phyloP scores from a whole-genome alignment of 2,888 invertebrate genomes.

The Notodonta dromedarius region DNA sequence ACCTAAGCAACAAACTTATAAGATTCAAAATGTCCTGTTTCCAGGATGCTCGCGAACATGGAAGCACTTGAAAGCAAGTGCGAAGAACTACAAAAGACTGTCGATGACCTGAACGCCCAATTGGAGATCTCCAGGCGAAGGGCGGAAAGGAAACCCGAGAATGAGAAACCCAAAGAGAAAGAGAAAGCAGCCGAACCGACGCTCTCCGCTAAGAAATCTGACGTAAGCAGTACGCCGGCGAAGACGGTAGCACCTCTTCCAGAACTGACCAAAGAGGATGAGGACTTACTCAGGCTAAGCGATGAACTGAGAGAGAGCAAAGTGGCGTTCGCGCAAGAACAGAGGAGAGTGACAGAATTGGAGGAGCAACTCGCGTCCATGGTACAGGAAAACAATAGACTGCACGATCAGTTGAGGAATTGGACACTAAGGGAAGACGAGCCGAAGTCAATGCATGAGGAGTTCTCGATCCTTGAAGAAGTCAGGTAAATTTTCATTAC shows the following conservation, averaged over 20 bases:
- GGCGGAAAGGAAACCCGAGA: slow-evolving; percentile 80
- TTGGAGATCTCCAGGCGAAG: slow-evolving; percentile 85
- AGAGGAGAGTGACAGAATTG: slow-evolving; percentile 88
- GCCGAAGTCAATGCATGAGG: slow-evolving; percentile 92
- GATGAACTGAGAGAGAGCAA: slow-evolving; percentile 89
- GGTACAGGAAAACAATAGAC: slow-evolving; percentile 87
- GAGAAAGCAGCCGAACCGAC: slow-evolving; percentile 54
- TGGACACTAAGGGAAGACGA: slow-evolving; percentile 88
- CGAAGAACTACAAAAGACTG: slow-evolving; percentile 92
- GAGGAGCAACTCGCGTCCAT: slow-evolving; percentile 90
- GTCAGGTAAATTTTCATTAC: slow-evolving; percentile 85
- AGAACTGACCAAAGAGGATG: slow-evolving; percentile 80
- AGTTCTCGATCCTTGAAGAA: slow-evolving; percentile 93
- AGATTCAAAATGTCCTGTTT: slow-evolving; percentile 30
- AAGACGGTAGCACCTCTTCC: slow-evolving; percentile 71
- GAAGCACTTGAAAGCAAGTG: slow-evolving; percentile 92
- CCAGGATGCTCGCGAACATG: slow-evolving; percentile 89
- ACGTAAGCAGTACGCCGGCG: slow-evolving; percentile 61
- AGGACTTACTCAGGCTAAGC: slow-evolving; percentile 84
- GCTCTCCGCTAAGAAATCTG: slow-evolving; percentile 57
- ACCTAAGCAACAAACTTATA: slow-evolving; percentile 3
- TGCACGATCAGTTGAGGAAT: slow-evolving; percentile 88
- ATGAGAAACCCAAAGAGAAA: slow-evolving; percentile 75
- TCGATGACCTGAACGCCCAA: slow-evolving; percentile 89
- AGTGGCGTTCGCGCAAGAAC: slow-evolving; percentile 88